phyloP scores from a whole-genome alignment of 2,113 vertebrate genomes.

The Corythaeola cristata region DNA sequence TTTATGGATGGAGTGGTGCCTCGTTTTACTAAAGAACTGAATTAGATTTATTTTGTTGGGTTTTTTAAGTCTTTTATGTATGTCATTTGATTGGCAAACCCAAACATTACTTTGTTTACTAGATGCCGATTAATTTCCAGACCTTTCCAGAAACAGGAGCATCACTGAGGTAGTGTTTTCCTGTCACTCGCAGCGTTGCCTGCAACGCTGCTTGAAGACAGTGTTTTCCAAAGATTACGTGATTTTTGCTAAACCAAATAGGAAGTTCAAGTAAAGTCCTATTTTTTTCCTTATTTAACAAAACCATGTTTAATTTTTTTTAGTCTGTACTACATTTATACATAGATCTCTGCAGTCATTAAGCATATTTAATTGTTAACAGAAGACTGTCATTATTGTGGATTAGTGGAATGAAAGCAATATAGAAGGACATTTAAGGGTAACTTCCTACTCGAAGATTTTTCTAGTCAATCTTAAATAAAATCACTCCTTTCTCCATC shows the following conservation, averaged over 20 bases:
- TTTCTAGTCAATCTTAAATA: neutral
- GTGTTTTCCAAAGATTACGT: neutral
- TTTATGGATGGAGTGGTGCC: neutral
- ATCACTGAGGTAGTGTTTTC: neutral
- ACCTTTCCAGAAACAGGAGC: neutral
- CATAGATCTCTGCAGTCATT: neutral
- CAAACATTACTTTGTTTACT: neutral
- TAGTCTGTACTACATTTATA: neutral
- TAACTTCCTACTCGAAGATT: neutral
- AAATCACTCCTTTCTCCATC: neutral
- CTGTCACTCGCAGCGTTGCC: neutral
- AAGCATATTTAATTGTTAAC: neutral
- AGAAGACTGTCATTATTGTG: neutral
- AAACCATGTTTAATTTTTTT: neutral
- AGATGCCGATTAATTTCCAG: neutral
- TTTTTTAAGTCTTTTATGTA: neutral
- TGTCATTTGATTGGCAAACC: neutral
- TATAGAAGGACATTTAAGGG: neutral
- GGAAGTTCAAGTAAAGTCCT: neutral
- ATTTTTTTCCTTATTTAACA: rapidly evolving
- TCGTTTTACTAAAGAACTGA: neutral
- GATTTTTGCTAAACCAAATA: neutral
- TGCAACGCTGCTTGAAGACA: neutral
- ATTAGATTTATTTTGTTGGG: neutral
- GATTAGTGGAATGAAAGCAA: neutral